Conservation (phyloP, 2,113 vertebrate species). For the Labeo catla region DNA sequence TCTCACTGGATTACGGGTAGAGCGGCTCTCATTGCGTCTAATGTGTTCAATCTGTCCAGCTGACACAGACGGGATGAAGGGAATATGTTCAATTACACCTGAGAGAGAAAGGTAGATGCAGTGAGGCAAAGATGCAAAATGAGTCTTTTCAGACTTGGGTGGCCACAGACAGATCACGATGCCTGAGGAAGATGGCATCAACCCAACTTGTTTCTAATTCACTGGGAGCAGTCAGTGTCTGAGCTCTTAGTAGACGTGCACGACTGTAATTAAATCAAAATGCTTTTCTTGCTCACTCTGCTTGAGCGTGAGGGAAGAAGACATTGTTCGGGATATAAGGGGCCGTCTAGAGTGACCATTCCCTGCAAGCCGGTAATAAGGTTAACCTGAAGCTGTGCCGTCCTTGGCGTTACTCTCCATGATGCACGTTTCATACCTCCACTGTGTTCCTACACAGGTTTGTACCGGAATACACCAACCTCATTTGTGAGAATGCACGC, state of each 20-base stretch:
- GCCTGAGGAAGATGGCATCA: slow-evolving; percentile 38
- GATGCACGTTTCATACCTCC: neutral
- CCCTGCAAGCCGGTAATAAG: neutral
- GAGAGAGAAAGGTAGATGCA: neutral
- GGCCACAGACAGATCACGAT: slow-evolving; percentile 38
- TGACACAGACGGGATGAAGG: neutral
- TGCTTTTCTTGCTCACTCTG: slow-evolving; percentile 29
- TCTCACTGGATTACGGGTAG: neutral
- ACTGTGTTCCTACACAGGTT: slow-evolving; percentile 5
- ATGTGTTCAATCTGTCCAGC: slow-evolving; percentile 13
- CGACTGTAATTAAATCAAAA: slow-evolving; percentile 57
- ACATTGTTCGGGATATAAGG: slow-evolving; percentile 11
- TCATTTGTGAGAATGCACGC: neutral
- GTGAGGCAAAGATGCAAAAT: slow-evolving; percentile 14
- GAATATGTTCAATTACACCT: neutral
- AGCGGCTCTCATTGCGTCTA: slow-evolving; percentile 19
- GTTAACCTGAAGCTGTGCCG: slow-evolving; percentile 16
- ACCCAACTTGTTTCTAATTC: slow-evolving; percentile 55
- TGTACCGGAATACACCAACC: neutral
- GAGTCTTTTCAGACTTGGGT: slow-evolving; percentile 11
- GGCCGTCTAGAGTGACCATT: slow-evolving; percentile 10
- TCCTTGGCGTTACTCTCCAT: slow-evolving; percentile 43
- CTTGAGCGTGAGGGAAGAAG: slow-evolving; percentile 22
- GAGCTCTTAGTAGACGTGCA: slow-evolving; percentile 43
- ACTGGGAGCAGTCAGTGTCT: slow-evolving; percentile 44